Conservation (phyloP, 1,140 invertebrate species). For the Triops cancriformis region DNA sequence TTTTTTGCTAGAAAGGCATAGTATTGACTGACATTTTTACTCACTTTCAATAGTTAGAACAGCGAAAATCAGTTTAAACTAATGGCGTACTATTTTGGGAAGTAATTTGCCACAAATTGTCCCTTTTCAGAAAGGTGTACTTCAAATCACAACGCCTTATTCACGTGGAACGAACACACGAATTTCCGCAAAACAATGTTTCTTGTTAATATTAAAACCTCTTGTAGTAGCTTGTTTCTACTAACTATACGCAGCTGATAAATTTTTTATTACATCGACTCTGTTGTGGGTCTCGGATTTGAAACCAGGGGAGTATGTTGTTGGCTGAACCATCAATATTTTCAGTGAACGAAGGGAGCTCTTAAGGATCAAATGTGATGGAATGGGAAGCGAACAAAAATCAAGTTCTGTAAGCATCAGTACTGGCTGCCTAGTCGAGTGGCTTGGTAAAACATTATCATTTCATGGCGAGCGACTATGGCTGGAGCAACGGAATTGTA, state of each 20-base stretch:
- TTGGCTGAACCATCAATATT: neutral
- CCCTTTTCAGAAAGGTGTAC: too few relatives aligned
- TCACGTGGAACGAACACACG: too few relatives aligned
- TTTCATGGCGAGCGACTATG: neutral
- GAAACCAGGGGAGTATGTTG: neutral
- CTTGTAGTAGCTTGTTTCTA: too few relatives aligned
- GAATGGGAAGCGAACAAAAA: neutral
- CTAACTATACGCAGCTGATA: neutral
- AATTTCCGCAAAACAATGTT: too few relatives aligned
- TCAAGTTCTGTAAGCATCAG: neutral
- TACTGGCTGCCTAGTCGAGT: neutral
- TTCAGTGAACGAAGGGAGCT: neutral
- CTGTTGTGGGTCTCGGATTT: neutral
- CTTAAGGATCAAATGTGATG: neutral
- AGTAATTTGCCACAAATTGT: too few relatives aligned
- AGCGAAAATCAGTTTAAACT: too few relatives aligned
- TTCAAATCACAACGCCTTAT: too few relatives aligned
- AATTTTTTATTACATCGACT: neutral
- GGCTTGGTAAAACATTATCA: neutral
- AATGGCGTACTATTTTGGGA: too few relatives aligned
- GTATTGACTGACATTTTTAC: too few relatives aligned
- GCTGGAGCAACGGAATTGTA: neutral
- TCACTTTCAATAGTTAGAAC: too few relatives aligned
- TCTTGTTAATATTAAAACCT: too few relatives aligned
- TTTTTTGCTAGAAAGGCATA: too few relatives aligned